phyloP scores from a whole-genome alignment of 2,888 invertebrate species.

The Tetragnatha montana region DNA sequence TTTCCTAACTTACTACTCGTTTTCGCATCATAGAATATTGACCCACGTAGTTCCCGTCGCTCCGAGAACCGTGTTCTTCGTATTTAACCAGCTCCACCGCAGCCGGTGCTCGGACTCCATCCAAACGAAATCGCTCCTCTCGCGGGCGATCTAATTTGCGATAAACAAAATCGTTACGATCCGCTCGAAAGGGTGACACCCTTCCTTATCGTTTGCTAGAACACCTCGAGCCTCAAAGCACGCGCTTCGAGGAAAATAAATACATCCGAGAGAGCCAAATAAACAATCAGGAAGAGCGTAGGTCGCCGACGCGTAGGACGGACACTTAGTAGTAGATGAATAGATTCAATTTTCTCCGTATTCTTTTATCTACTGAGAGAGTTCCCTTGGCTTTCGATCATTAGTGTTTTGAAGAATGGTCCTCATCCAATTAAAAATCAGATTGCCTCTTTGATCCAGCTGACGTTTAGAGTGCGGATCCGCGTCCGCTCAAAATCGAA shows the following conservation, averaged over 20 bases:
- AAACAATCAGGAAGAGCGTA: constrained; percentile 45
- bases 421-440: constrained; percentile 35
- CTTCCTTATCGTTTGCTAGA: neutral
- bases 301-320: constrained; percentile 54
- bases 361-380: constrained; percentile 5
- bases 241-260: constrained; percentile 32
- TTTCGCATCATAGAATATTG: no score
- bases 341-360: constrained; percentile 29
- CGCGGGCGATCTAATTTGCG: neutral
- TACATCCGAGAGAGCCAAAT: neutral
- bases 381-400: constrained; percentile 4
- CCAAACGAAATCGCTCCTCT: no score
- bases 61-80: no score
- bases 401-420: neutral
- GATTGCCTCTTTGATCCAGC: neutral
- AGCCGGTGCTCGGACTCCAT: no score
- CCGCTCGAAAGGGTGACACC: neutral
- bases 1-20: no score
- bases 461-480: neutral
- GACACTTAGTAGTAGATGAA: constrained; percentile 30
- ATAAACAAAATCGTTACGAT: neutral
- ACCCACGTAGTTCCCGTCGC: no score
- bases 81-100: no score
- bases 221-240: constrained; percentile 34
- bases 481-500: neutral